These are phyloP conservation scores for Seriola quinqueradiata DNA, from an alignment of 2,113 vertebrate genomes.

Conservation along the genomic window DNA sequence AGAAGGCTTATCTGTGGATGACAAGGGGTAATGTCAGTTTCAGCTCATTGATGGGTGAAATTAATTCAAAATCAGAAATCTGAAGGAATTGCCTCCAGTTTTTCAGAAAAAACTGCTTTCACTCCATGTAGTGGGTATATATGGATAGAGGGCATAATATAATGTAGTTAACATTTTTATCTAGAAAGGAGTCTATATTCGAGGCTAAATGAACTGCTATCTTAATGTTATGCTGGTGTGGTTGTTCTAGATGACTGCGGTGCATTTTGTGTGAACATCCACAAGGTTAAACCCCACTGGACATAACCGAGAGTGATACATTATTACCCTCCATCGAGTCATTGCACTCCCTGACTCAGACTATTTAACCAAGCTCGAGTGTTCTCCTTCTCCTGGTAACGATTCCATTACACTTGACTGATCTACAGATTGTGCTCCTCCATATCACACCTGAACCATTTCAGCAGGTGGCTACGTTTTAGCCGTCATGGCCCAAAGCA, in stretches of 20 bases:
- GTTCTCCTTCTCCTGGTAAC: constrained; percentile 27
- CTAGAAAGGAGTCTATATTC: neutral
- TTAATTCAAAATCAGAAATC: constrained; percentile 34
- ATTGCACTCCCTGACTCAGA: constrained; percentile 50
- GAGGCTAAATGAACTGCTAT: neutral
- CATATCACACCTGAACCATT: constrained; percentile 3
- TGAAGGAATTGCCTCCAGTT: constrained; percentile 2
- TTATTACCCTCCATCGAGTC: constrained; percentile 59
- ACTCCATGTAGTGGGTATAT: neutral
- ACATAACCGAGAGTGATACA: constrained; percentile 43
- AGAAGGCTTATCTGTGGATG: constrained; percentile 44
- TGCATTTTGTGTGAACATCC: constrained; percentile 50
- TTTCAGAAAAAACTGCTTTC: neutral
- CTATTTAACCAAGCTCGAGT: constrained; percentile 47
- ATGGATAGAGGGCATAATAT: constrained; percentile 2
- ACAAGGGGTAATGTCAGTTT: constrained; percentile 42
- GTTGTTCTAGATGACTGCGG: neutral
- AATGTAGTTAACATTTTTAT: neutral
- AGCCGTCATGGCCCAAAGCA: neutral
- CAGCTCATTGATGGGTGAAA: constrained; percentile 54
- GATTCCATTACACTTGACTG: constrained; percentile 40
- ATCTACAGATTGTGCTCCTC: constrained; percentile 11
- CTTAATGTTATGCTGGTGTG: constrained; percentile 2
- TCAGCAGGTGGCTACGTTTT: neutral
- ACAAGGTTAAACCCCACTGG: constrained; percentile 54